Conservation (phyloP, 2,113 vertebrate species). For the Shinisaurus crocodilurus region DNA sequence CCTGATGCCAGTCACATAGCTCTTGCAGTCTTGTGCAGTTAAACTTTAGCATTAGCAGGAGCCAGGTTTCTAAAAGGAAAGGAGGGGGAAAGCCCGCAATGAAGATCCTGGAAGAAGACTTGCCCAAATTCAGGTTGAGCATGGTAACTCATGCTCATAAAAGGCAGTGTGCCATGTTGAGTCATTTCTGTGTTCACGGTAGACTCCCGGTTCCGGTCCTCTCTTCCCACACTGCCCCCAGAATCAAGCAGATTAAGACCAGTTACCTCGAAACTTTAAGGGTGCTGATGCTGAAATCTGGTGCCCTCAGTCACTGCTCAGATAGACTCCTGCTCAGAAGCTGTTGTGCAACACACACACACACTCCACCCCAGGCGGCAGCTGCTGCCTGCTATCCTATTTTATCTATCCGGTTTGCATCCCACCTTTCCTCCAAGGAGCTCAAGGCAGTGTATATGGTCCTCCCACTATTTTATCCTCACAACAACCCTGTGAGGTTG, state of each 20-base stretch:
- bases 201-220: not conserved
- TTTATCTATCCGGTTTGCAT: no score
- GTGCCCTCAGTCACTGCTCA: not conserved
- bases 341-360: no score
- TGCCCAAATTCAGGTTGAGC: not conserved
- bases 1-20: not conserved
- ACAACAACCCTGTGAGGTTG: no score
- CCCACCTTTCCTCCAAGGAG: no score
- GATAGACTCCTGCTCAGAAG: not conserved
- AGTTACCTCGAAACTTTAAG: not conserved
- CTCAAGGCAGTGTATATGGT: no score
- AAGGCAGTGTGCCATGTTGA: not conserved
- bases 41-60: not conserved
- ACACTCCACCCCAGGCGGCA: no score
- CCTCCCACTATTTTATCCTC: no score
- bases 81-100: no score
- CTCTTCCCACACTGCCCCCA: not conserved
- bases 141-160: not conserved
- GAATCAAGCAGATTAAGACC: not conserved
- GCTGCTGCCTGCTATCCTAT: no score
- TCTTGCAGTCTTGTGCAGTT: not conserved
- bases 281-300: not conserved
- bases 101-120: no score
- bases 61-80: not conserved
- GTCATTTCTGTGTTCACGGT: not conserved